Evolutionary conservation across 2,888 invertebrate species (phyloP).

Genomic region (Leptopilina myrica): DNA sequence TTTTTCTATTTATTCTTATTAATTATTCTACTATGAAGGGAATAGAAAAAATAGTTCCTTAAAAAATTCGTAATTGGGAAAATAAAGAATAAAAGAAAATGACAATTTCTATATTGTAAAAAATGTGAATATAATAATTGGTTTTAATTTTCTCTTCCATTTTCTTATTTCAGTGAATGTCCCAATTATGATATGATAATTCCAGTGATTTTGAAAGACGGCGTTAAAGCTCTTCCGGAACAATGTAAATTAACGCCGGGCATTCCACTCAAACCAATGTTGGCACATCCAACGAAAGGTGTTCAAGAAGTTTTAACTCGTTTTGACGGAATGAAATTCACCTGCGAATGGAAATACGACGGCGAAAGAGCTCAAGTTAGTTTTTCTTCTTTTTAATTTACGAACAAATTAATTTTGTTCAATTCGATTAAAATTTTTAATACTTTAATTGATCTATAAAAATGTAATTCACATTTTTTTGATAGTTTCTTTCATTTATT

Average conservation of each 20-base stretch:
- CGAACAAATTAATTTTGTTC: too few relatives aligned
- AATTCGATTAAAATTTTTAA: too few relatives aligned
- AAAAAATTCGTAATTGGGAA: not conserved
- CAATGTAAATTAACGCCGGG: constrained; percentile 94
- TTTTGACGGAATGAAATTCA: constrained; percentile 89
- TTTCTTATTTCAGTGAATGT: constrained; percentile 85
- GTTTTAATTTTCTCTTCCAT: not conserved
- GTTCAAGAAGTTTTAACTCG: constrained; percentile 91
- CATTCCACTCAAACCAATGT: constrained; percentile 97
- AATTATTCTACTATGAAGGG: not conserved
- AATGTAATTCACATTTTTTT: constrained; percentile 2
- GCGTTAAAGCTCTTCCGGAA: constrained; percentile 84
- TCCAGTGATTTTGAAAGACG: constrained; percentile 86
- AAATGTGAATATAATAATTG: not conserved
- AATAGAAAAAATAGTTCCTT: not conserved
- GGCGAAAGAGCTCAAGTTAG: constrained; percentile 97
- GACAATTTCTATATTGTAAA: constrained; percentile 3
- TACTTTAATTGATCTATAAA: not conserved
- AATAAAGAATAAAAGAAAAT: not conserved
- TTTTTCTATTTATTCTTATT: not conserved
- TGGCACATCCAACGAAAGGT: constrained; percentile 98
- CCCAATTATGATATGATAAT: constrained; percentile 94
- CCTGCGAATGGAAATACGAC: constrained; percentile 99
- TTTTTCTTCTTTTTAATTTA: constrained; percentile 30
- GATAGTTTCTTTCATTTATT: too few relatives aligned